Base-by-base conservation (phyloP, 2,888 invertebrate genomes). In the Uropetala carovei region DNA sequence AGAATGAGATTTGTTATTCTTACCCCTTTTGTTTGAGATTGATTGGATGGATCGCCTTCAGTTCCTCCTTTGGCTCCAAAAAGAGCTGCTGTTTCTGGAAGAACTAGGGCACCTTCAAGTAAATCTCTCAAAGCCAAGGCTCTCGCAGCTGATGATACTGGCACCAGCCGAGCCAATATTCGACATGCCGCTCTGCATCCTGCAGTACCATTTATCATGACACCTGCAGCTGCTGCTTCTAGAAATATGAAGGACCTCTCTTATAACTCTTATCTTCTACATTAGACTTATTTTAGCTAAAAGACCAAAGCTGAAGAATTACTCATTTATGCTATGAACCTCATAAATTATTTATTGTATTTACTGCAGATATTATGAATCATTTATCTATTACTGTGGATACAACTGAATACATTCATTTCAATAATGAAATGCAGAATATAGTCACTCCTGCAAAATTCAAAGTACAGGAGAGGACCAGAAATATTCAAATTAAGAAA, bases 61-160 rank as follows among this genome's bases (percentile, higher is more conserved):
- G 18, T 10, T 68, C 64, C 13, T n/a, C 43, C 43, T 59, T 64
- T 89, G 3, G 97, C 97, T 0, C 97, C 97, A 94, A 98, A 97
- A n/a, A 97, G 95, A 91, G 96, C 94, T 75, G 97, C 96, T 82
- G 97, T 96, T 93, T 92, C 92, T 57, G 91, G 86, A 18, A 96
- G 95, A 94, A 97, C 97, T 94, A 98, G 96, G 68, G 97, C 97
- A 0, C 97, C 96, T 94, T 97, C 98, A 0, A 98, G 94, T 18
- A 98, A 94, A 93, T 97, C 97, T 3, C 98, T 95, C 4, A 98
- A 94, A 0, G 98, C 98, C 30, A 97, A 95, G 0, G 97, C 97
- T 81, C 97, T 96, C 0, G 97, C 97, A 18, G 97, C 96, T 94
- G 97, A 97, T 18, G 97, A 97, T 94, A 96, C 96, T 0, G 96